Evolutionary conservation across 2,797 vertebrate species (phyloP), one percentile per base, ranked within the genome.

Genomic region (Lophotriccus pileatus): DNA sequence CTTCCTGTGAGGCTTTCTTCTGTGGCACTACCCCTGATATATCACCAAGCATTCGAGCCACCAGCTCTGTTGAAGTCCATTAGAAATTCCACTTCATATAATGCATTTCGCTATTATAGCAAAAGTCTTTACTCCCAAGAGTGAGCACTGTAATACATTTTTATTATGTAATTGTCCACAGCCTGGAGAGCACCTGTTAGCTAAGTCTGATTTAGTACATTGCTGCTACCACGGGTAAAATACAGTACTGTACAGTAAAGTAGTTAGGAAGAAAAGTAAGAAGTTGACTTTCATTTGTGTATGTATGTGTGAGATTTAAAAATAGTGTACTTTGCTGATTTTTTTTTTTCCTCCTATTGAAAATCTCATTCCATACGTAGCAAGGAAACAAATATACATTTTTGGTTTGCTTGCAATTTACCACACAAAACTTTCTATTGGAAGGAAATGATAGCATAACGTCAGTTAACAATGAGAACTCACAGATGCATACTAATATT

Each of bases 121-220:
- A 90, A 84, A 95, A 95, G 84, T 91, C 70, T 94, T 87, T 95
- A 77, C 91, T 97, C 86, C n/a, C 95, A 88, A 78, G 89, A 91
- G 77, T 84, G 75, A 96, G 78, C 66, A 83, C 60, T 91, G 58
- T 91, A 95, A 96, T 94, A 64, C 22, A 77, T 93, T 94, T 97
- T 95, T 94, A 90, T 94, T 84, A 79, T 89, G 92, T 97, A 95
- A 95, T 69, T 93, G 76, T 93, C 75, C 60, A n/a, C 60, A 84
- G 68, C 90, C 84, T 94, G 76, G 78, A 94, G 83, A 97, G 67
- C 56, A 90, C 72, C 85, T 88, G 66, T 87, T 94, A 93, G 94
- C 82, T 89, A 94, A 96, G 95, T 76, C 66, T 91, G 91, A 94
- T 93, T 95, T 52, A 94, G 74, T 27, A 37, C 78, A 13, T 72